Evolutionary conservation across 2,888 invertebrate species (phyloP).

Genomic region (Zaprionus obscuricornis): DNA sequence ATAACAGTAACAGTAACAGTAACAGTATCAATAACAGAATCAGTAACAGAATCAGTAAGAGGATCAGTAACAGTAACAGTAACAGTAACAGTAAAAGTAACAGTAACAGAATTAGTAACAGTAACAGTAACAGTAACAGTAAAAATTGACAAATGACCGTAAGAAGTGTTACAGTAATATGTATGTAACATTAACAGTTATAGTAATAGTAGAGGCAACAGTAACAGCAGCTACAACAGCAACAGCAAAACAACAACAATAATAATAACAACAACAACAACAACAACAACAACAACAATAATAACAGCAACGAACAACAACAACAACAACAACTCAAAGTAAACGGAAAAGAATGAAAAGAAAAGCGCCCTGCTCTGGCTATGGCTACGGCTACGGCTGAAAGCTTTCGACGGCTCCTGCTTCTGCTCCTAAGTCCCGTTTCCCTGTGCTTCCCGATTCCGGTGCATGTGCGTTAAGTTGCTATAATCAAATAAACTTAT

Average conservation of each 20-base stretch:
- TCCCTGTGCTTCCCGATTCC: conserved; percentile 75
- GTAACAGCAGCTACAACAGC: conserved; percentile 24
- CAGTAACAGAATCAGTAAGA: conserved; percentile 18
- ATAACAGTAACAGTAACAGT: conserved; percentile 27
- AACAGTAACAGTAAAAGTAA: too few relatives aligned
- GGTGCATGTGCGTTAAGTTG: conserved; percentile 76
- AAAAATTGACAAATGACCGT: too few relatives aligned
- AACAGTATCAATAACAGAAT: conserved; percentile 22
- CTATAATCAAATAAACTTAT: conserved; percentile 56
- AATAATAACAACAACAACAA: conserved; percentile 18
- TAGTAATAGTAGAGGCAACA: conserved; percentile 5
- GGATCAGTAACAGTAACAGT: conserved; percentile 22
- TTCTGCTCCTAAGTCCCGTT: conserved; percentile 75
- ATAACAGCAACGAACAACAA: conserved; percentile 19
- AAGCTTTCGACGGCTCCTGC: conserved; percentile 72
- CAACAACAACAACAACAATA: conserved; percentile 25
- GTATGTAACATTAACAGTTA: too few relatives aligned
- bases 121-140: conserved; percentile 37
- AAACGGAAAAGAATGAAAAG: conserved; percentile 17
- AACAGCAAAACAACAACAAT: conserved; percentile 30
- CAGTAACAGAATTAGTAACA: too few relatives aligned
- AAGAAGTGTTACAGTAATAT: neutral
- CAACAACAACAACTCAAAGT: conserved; percentile 31
- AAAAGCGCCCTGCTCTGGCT: conserved; percentile 56
- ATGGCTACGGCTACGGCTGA: conserved; percentile 51